Evolutionary conservation across 2,113 vertebrate species (phyloP).

Genomic region (Passerina amoena): DNA sequence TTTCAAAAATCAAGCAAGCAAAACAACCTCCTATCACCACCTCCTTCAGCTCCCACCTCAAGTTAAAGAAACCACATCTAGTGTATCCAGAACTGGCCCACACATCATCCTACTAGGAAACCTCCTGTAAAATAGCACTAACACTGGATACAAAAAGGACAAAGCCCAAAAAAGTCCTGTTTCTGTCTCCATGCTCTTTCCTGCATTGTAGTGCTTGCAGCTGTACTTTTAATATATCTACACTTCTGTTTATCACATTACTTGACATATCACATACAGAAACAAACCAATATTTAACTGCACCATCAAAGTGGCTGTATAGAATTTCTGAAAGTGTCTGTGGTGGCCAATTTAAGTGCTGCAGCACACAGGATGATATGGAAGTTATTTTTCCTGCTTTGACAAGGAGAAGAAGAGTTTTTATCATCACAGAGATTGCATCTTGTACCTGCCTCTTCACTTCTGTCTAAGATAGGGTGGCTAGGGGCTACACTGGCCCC

Average conservation of each 20-base stretch:
- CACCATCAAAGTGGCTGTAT: neutral
- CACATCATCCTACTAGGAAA: neutral
- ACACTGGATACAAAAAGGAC: neutral
- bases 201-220: neutral
- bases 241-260: accelerated
- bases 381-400: neutral
- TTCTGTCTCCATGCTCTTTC: neutral
- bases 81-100: neutral
- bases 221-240: neutral
- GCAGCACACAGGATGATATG: neutral
- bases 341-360: neutral
- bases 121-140: neutral
- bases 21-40: accelerated
- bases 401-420: neutral
- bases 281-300: neutral
- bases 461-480: neutral
- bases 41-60: neutral
- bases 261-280: neutral
- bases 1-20: neutral
- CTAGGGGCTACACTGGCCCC: neutral
- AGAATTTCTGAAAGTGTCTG: neutral
- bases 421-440: neutral
- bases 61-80: neutral
- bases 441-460: neutral
- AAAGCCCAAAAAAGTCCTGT: neutral